Base-by-base conservation (phyloP, 2,888 invertebrate species). In the Ethmia dodecea region DNA sequence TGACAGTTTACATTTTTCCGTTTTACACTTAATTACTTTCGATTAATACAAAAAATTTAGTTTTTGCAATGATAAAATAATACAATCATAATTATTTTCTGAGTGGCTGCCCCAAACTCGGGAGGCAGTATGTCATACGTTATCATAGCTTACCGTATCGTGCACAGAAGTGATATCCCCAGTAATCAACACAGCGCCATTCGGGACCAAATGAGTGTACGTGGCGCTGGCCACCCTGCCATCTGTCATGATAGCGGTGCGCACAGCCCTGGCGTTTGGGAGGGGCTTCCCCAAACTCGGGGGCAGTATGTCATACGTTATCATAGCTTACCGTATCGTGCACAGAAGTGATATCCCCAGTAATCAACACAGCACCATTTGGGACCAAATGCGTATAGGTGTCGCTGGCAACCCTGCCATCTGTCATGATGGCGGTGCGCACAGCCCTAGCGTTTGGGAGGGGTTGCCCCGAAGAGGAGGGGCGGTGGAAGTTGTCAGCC, bases 301-400 rank as follows among this genome's bases (percentile, higher is more conserved):
- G 1, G 37, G 37, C n/a, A n/a, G n/a, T n/a, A n/a, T n/a, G n/a
- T n/a, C n/a, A n/a, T n/a, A n/a, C n/a, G n/a, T n/a, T n/a, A n/a
- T n/a, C n/a, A n/a, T n/a, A n/a, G n/a, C n/a, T n/a, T 14, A 38
- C 31, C 3, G 45, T 47, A 38, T 49, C 49, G 33, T 49, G 49
- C 5, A 47, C 30, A 1, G 43, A 40, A 3, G 47, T 39, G 5
- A 40, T 26, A 20, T 49, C 49, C 1, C 37, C 47, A 1, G 42
- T 39, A 12, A 46, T 26, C 10, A 38, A 32, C 1, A 43, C 39
- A 28, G 37, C 2, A 27, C 28, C 35, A 31, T 31, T 35, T 1
- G 30, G 28, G 5, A 33, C 26, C 25, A 35, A n/a, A 2, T 14
- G 18, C 5, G 35, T 35, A 18, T 22, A 40, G 1, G 26, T n/a